Conservation (phyloP, 2,113 vertebrate genomes). For the Nycticebus coucang region DNA sequence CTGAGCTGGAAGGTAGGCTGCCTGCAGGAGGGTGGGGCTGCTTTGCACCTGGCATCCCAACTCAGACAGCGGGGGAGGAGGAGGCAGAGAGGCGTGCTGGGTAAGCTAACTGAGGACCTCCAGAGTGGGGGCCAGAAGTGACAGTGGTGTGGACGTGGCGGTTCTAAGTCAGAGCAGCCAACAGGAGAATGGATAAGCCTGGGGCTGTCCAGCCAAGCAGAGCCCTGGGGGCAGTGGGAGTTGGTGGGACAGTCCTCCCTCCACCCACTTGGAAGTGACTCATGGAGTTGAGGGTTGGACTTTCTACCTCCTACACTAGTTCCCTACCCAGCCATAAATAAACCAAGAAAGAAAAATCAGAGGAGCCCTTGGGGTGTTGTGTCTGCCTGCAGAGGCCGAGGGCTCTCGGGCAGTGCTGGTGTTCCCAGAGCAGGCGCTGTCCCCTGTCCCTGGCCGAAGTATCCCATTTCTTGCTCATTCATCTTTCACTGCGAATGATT, state of each 20-base stretch:
- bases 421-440: neutral
- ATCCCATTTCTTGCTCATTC: conserved; percentile 48
- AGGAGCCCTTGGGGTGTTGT: neutral
- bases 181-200: neutral
- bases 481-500: conserved; percentile 61
- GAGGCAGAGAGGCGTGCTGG: neutral
- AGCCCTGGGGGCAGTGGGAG: neutral
- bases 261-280: neutral
- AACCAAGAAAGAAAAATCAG: neutral
- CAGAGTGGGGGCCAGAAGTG: neutral
- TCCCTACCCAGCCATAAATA: neutral
- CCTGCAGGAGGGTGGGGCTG: neutral
- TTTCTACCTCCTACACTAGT: neutral
- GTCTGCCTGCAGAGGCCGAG: too few species aligned
- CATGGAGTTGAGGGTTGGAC: neutral
- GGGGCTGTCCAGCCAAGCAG: neutral
- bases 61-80: neutral
- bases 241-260: neutral
- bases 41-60: neutral
- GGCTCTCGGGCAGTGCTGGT: conserved; percentile 1
- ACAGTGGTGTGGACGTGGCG: neutral
- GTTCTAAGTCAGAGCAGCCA: neutral
- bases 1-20: neutral
- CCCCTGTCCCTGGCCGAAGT: neutral
- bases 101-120: neutral